Conservation (phyloP, 2,888 invertebrate species). For the Cheilosia vernalis region DNA sequence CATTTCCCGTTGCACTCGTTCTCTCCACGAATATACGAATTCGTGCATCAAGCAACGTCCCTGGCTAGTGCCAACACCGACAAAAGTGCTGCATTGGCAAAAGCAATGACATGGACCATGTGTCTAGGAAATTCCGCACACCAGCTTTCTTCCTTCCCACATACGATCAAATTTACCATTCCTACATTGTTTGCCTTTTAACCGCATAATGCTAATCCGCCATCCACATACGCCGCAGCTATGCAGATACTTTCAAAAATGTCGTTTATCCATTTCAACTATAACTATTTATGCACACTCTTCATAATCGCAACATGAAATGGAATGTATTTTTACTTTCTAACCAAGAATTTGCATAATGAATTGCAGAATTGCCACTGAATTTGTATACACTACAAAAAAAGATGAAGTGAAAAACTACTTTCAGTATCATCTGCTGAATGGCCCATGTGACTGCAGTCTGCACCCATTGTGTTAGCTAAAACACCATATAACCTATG, state of each 20-base stretch:
- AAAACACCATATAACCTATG: conserved; percentile 19
- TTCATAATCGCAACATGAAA: conserved; percentile 38
- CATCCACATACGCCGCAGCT: neutral
- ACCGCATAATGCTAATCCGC: conserved; percentile 7
- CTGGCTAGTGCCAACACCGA: too few species aligned
- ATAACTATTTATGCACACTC: conserved; percentile 2
- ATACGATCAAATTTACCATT: neutral
- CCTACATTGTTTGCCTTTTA: neutral
- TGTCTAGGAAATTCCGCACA: neutral
- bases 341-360: conserved; percentile 69
- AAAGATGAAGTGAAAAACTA: conserved; percentile 33
- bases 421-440: conserved; percentile 45
- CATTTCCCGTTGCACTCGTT: too few species aligned
- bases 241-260: conserved; percentile 33
- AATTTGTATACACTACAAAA: conserved; percentile 17
- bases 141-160: conserved; percentile 14
- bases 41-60: too few species aligned
- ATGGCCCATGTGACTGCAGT: conserved; percentile 31
- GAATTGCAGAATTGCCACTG: conserved; percentile 55
- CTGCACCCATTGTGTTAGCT: conserved; percentile 40
- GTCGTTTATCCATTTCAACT: neutral
- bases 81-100: too few species aligned
- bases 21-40: too few species aligned
- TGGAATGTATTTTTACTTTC: conserved; percentile 62
- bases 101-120: neutral